Evolutionary conservation across 2,888 invertebrate genomes (phyloP).

Genomic region (Strigamia crassipes): DNA sequence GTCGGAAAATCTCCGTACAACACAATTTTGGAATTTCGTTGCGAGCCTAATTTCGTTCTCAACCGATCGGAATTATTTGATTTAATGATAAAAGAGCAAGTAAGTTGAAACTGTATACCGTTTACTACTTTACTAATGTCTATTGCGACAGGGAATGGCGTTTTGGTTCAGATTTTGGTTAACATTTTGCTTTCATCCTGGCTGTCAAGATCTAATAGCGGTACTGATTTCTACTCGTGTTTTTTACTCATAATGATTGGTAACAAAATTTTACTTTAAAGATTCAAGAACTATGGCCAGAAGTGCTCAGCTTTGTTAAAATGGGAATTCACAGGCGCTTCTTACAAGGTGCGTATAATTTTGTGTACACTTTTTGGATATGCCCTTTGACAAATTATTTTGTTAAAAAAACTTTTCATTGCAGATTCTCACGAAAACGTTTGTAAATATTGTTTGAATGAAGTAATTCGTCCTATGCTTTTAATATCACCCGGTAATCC

Average conservation of each 20-base stretch:
- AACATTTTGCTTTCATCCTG: conserved; percentile 16
- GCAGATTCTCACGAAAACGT: background rate
- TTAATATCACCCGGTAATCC: background rate
- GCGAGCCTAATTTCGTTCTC: conserved; percentile 7
- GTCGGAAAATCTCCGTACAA: background rate
- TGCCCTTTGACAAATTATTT: background rate
- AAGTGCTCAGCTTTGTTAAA: background rate
- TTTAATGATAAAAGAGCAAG: conserved; percentile 5
- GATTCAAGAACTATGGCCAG: conserved; percentile 8
- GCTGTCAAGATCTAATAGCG: background rate
- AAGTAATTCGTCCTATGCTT: background rate
- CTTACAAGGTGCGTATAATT: background rate
- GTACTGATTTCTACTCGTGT: background rate
- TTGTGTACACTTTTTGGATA: background rate
- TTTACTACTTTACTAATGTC: background rate
- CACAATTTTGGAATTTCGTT: conserved; percentile 6
- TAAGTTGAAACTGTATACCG: background rate
- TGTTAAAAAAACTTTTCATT: background rate
- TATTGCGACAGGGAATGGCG: background rate
- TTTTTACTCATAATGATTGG: background rate
- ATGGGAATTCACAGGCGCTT: background rate
- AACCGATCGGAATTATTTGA: background rate
- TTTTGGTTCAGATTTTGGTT: background rate
- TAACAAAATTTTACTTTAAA: background rate
- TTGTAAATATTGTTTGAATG: background rate